Base-by-base conservation (phyloP, 2,797 vertebrate species). In the Phylloscopus collybita region DNA sequence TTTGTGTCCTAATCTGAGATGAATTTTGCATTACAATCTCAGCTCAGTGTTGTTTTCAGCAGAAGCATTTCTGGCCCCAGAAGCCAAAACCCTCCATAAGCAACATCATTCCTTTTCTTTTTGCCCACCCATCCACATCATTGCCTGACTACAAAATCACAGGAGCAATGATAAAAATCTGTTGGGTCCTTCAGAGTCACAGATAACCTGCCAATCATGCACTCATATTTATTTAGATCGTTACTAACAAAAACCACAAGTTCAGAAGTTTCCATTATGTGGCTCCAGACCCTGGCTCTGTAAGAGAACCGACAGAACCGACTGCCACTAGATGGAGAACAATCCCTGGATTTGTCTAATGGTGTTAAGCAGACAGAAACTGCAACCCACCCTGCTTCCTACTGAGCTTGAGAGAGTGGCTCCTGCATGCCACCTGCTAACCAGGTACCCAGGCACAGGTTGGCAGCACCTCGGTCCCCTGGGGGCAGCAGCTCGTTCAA, bases 341-440 rank as follows among this genome's bases (percentile, higher is more conserved):
- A 56, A 45, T 6, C 40, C 65, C 60, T 76, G 69, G 47, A 57
- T 84, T 38, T 84, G 42, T 34, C 49, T 22, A 36, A 44, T 0
- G 2, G 20, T 5, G 6, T 44, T 71, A 51, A 53, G 36, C 1
- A 42, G 59, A 42, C 20, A 13, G 38, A n/a, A 86, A 67, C 5
- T 18, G 14, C 13, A 53, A 76, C 9, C 5, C 1, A 2, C 18
- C 3, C 19, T 4, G 4, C 21, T 80, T 23, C 26, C 49, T 34
- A 0, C n/a, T 3, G 8, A 72, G 7, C 4, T 69, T 54, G 44
- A 38, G 16, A 6, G 9, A 4, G 2, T 9, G 25, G 29, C 5
- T 85, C 59, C 59, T 65, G 44, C 29, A 1, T 7, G 22, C 57
- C 22, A 34, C 66, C 29, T 62, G 30, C 79, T 71, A 61, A 54